Evolutionary conservation across 2,797 vertebrate species (phyloP).

Genomic region (Nannoperca australis): DNA sequence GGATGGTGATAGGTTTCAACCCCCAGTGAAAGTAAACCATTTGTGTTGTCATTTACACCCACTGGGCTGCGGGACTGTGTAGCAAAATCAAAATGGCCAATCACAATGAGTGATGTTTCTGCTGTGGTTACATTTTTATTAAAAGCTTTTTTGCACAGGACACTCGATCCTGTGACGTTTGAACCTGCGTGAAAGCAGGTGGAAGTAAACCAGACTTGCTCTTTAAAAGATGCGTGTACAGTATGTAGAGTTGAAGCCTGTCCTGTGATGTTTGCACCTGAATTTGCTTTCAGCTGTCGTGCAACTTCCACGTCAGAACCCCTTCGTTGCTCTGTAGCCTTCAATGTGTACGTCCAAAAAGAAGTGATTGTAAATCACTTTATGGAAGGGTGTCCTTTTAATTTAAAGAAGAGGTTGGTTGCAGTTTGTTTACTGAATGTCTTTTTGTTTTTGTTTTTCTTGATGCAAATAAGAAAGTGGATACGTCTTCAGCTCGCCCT

Average conservation of each 20-base stretch:
- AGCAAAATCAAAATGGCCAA: constrained; percentile 39
- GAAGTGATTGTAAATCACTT: constrained; percentile 77
- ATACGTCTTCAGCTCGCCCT: constrained; percentile 35
- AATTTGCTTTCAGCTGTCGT: constrained; percentile 19
- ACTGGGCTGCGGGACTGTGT: constrained; percentile 30
- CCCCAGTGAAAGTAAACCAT: constrained; percentile 14
- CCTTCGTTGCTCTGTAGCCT: constrained; percentile 30
- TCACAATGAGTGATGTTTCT: constrained; percentile 45
- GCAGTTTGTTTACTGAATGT: constrained; percentile 63
- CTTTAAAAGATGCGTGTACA: background rate
- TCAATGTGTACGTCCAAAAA: constrained; percentile 55
- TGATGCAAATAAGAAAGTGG: constrained; percentile 32
- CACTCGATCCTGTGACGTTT: constrained; percentile 32
- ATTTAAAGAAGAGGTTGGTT: constrained; percentile 43
- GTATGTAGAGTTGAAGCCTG: constrained; percentile 33
- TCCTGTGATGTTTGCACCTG: constrained; percentile 50
- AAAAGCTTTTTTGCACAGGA: constrained; percentile 52
- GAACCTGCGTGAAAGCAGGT: constrained; percentile 34
- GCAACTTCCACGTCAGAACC: constrained; percentile 2
- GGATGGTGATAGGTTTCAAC: constrained; percentile 44
- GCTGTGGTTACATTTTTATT: constrained; percentile 58
- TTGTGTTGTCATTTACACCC: constrained; percentile 42
- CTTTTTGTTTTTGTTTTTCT: constrained; percentile 15
- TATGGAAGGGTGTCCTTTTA: constrained; percentile 56
- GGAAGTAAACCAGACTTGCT: constrained; percentile 8